Evolutionary conservation across 2,797 vertebrate genomes (phyloP), one percentile per base, ranked within the genome.

Genomic region (Peromyscus nudipes): DNA sequence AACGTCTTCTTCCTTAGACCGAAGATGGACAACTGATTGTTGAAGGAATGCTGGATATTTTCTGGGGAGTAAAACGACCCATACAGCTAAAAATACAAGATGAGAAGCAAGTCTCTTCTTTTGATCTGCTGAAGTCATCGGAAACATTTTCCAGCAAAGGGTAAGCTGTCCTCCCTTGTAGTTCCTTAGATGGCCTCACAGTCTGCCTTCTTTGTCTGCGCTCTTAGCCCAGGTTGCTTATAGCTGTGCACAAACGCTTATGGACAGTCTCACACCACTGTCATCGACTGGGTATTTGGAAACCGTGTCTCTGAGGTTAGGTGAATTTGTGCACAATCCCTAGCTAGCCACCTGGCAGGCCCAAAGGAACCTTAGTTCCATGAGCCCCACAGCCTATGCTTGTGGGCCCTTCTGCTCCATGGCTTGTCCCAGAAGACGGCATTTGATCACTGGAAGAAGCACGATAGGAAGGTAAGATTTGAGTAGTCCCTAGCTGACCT

Each of bases 41-140:
- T 37, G 99, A 99, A 97, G 99, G 99, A 9, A 98, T 99, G 96
- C 97, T 99, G 96, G 99, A 99, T 4, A 98, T 99, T 98, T 99
- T 98, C 57, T 99, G 99, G 99, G 99, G 99, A 73, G 98, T 99
- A 7, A 98, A 98, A 37, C 98, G 98, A 96, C 99, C 99, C 9
- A 99, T 99, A 97, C 98, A 98, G 43, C 98, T 99, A 46, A 99
- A 99, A 98, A 99, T 99, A 96, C 99, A 99, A 97, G 99, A 99
- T 96, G 99, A 99, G 80, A 99, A 99, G 95, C 99, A 99, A 95
- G 98, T 97, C 16, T 96, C 98, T 43, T 98, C 99, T 17, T 98
- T 98, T 83, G 96, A 97, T 92, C 98, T 67, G 31, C 84, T 98
- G 46, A 98, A 98, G 83, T 96, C 99, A 25, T 92, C 98, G 7